phyloP scores from a whole-genome alignment of 2,888 invertebrate species.

The Malthinus seriepunctatus region DNA sequence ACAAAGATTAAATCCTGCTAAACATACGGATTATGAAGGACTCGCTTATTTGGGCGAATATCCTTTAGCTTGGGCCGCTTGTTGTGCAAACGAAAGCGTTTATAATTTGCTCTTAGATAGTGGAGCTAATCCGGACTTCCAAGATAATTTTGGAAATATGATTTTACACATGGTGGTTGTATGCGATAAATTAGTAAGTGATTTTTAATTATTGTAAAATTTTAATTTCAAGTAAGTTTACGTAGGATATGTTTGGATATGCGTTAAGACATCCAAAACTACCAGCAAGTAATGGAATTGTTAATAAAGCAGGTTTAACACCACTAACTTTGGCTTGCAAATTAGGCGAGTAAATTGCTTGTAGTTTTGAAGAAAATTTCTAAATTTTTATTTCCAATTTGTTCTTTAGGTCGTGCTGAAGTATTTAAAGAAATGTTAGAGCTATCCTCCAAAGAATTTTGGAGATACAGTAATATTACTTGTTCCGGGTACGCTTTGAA shows the following conservation, averaged over 20 bases:
- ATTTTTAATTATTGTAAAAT: neutral
- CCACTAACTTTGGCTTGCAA: conserved; percentile 96
- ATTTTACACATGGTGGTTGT: conserved; percentile 99
- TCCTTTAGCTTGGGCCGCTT: conserved; percentile 96
- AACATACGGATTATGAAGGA: conserved; percentile 92
- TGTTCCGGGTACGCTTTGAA: conserved; percentile 97
- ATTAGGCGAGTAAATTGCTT: conserved; percentile 59
- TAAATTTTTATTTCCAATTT: neutral
- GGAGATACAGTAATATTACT: conserved; percentile 98
- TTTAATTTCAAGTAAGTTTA: conserved; percentile 4
- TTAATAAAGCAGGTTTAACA: conserved; percentile 88
- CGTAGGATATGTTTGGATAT: conserved; percentile 97
- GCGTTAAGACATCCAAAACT: conserved; percentile 92
- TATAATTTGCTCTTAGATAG: conserved; percentile 92
- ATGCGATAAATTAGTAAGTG: conserved; percentile 87
- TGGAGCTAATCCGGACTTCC: conserved; percentile 93
- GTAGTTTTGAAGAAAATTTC: neutral
- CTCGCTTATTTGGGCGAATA: conserved; percentile 97
- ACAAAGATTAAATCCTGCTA: conserved; percentile 75
- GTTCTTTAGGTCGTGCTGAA: conserved; percentile 72
- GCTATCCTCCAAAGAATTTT: conserved; percentile 91
- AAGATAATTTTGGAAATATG: conserved; percentile 97
- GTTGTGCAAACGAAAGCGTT: conserved; percentile 95
- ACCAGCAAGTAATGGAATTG: conserved; percentile 90
- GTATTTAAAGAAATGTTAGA: conserved; percentile 99